Conservation (phyloP, 2,113 vertebrate genomes). For the Ammodytes marinus region DNA sequence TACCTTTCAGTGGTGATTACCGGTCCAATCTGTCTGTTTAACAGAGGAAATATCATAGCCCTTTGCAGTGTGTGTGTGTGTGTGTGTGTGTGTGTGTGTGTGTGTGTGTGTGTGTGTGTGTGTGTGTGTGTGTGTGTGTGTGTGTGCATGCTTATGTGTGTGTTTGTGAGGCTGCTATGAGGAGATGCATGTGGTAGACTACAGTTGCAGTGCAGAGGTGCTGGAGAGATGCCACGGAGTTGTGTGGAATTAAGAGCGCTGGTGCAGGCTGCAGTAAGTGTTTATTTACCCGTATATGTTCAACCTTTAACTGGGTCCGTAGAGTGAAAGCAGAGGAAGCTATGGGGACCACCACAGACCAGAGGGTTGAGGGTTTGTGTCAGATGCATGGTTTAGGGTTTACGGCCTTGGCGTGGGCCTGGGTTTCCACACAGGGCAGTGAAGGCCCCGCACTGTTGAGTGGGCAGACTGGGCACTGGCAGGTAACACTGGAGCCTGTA, state of each 20-base stretch:
- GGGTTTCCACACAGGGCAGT: slow-evolving; percentile 64
- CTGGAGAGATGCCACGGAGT: slow-evolving; percentile 65
- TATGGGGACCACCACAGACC: slow-evolving; percentile 71
- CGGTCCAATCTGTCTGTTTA: slow-evolving; percentile 84
- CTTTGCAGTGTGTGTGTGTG: slow-evolving; percentile 45
- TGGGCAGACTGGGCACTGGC: slow-evolving; percentile 59
- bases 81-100: slow-evolving; percentile 46
- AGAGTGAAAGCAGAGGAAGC: slow-evolving; percentile 73
- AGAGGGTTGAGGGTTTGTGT: slow-evolving; percentile 66
- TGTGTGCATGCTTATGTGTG: slow-evolving; percentile 48
- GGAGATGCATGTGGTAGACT: slow-evolving; percentile 57
- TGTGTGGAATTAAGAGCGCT: slow-evolving; percentile 60
- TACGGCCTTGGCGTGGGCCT: slow-evolving; percentile 51
- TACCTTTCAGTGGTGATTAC: slow-evolving; percentile 91
- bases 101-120: slow-evolving; percentile 53
- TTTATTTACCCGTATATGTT: slow-evolving; percentile 77
- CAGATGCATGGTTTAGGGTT: slow-evolving; percentile 55
- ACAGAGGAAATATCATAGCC: slow-evolving; percentile 78
- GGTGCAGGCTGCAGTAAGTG: slow-evolving; percentile 63
- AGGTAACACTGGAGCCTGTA: slow-evolving; percentile 45
- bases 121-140: slow-evolving; percentile 54
- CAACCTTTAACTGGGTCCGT: slow-evolving; percentile 58
- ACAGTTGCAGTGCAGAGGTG: slow-evolving; percentile 67
- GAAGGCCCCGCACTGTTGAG: slow-evolving; percentile 57
- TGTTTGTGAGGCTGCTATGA: slow-evolving; percentile 41